phyloP scores from a whole-genome alignment of 2,113 vertebrate species.

The Saccopteryx bilineata region DNA sequence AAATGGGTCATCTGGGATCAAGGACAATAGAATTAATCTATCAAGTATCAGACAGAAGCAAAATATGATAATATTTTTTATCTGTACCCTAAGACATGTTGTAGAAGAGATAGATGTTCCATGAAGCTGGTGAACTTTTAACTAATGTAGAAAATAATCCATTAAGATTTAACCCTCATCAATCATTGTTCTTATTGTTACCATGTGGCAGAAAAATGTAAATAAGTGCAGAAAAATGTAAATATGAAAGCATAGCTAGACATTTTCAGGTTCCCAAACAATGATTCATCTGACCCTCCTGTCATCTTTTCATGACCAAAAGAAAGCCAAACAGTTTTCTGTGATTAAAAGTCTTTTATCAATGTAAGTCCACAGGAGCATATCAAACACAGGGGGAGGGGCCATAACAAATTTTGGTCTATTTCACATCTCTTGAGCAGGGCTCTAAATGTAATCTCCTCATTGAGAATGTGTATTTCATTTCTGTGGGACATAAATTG shows the following conservation, averaged over 20 bases:
- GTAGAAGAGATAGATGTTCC: neutral
- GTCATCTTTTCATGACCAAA: neutral
- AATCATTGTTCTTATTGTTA: neutral
- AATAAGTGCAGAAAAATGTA: slow-evolving; percentile 10
- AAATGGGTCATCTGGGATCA: neutral
- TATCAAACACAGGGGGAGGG: neutral
- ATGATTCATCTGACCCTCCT: slow-evolving; percentile 9
- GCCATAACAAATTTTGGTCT: neutral
- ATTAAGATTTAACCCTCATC: neutral
- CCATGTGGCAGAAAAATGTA: slow-evolving; percentile 42
- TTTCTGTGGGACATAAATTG: slow-evolving; percentile 37
- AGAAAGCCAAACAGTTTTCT: neutral
- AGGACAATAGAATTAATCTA: slow-evolving; percentile 58
- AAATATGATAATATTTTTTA: slow-evolving; percentile 45
- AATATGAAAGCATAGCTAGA: slow-evolving; percentile 24
- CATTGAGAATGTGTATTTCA: slow-evolving; percentile 6
- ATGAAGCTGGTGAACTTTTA: slow-evolving; percentile 39
- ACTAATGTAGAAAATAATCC: neutral
- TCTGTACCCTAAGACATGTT: neutral
- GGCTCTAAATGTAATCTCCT: slow-evolving; percentile 3
- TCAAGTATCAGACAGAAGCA: slow-evolving; percentile 38
- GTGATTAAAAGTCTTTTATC: neutral
- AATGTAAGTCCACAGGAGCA: neutral
- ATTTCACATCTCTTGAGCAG: slow-evolving; percentile 38
- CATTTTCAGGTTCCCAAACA: slow-evolving; percentile 32